Evolutionary conservation across 2,888 invertebrate species (phyloP), one percentile per base, ranked within the genome.

Genomic region (Drosophila niveifrons): DNA sequence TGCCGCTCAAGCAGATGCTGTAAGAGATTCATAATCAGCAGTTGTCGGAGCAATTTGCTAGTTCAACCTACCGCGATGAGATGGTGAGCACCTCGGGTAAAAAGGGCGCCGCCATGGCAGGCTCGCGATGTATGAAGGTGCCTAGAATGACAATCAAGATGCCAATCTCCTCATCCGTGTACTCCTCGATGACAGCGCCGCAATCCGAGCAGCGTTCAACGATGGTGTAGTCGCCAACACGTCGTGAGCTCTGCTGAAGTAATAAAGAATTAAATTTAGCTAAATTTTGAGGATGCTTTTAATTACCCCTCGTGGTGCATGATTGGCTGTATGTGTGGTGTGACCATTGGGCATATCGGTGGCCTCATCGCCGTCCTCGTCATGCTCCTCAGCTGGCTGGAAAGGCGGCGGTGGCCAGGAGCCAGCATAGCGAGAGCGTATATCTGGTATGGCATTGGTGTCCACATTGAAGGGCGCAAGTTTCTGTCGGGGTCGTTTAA

Each of bases 81-180:
- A 96, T 95, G 72, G 96, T 96, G 29, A 99, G 93, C 79, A 99
- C 96, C 83, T 98, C 97, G 0, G 99, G 98, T 71, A 99, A 93
- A 88, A 98, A 94, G 0, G 97, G 97, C 2, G 99, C 99, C n/a
- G 99, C 99, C 78, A 97, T 94, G 1, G 96, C 95, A 0, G 99
- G 98, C 92, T 99, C 99, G 18, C 99, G 94, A 90, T 99, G 98
- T 73, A 99, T 97, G 92, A 98, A 99, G 0, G 99, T 99, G 29
- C 98, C 97, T 74, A 99, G 93, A 72, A 96, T 96, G 51, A 99
- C 97, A 82, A 99, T 97, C 88, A 98, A 96, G 59, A 99, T 94
- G 0, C 98, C 98, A 66, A 99, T 94, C 91, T 99, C 99, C 91
- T 99, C 99, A 91, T 99, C 99, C 74, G 97, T 98, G 93, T 98